Base-by-base conservation (phyloP, 2,113 vertebrate species). In the Halichoerus grypus region DNA sequence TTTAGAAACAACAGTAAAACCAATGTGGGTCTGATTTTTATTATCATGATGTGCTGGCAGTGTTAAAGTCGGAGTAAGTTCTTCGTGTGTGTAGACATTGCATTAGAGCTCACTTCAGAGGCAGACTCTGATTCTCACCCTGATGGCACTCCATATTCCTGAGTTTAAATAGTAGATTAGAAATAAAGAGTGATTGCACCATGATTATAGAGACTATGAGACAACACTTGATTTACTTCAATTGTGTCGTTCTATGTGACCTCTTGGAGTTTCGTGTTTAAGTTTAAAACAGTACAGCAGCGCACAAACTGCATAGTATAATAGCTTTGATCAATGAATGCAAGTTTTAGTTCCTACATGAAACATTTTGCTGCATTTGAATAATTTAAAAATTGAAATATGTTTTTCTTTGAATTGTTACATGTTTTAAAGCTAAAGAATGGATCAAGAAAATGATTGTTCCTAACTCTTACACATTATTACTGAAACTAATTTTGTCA, bases 391-490 rank as follows among this genome's bases (percentile, higher is more conserved):
- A 74, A 49, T 95, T 57, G 5, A 92, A 77, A 63, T 76, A 49
- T 81, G 80, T 85, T 61, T 80, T 90, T 76, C 39, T 88, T 86
- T 53, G 85, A 55, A 74, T 85, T 57, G 4, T 81, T 74, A 67
- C 26, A 84, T 91, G 26, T 92, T 92, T 97, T 77, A 93, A 91
- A 88, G 28, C n/a, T 79, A 83, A 67, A 89, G 55, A 85, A 55
- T 53, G 5, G 72, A 51, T 88, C 19, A 46, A 53, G 33, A 69
- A 19, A 83, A 81, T n/a, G 28, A 28, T 74, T 88, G 39, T 95
- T 94, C 31, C 31, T 85, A 51, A 90, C 36, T 91, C 53, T 69
- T 21, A 61, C 5, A 61, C 42, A 14, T 71, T 51, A 33, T 42
- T 59, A 46, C 36, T 79, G 74, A 92, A 84, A 84, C 42, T 61